A percentile compares a stretch with the other conserved stretches of the same genome.
These are phyloP conservation scores for Diabrotica balteata DNA, from an alignment of 2,888 invertebrate genomes.

Conservation along the genomic window DNA sequence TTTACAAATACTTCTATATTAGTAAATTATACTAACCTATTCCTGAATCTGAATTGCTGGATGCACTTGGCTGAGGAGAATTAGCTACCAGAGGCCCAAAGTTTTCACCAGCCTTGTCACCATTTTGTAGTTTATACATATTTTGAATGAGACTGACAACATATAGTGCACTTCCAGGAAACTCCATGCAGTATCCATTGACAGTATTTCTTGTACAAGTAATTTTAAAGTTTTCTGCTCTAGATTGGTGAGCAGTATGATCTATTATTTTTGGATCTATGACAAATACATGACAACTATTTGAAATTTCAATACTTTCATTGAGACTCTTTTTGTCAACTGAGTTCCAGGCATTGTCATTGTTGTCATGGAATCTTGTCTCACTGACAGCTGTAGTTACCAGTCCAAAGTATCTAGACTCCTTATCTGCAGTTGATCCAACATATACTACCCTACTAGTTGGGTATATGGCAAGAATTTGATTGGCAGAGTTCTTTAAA, in stretches of 20 bases:
- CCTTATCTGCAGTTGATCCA: constrained; percentile 89
- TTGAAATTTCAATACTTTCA: constrained; percentile 70
- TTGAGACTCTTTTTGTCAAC: constrained; percentile 46
- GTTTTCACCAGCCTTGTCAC: constrained; percentile 51
- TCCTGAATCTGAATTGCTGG: constrained; percentile 94
- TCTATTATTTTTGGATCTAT: constrained; percentile 86
- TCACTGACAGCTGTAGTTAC: constrained; percentile 81
- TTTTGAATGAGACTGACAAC: constrained; percentile 76
- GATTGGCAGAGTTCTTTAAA: constrained; percentile 79
- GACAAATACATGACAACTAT: constrained; percentile 95
- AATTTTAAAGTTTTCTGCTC: constrained; percentile 84
- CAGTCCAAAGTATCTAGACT: constrained; percentile 90
- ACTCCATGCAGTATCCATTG: constrained; percentile 83
- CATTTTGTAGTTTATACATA: constrained; percentile 72
- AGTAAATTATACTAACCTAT: constrained; percentile 64
- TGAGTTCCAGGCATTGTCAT: constrained; percentile 33
- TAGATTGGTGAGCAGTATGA: constrained; percentile 80
- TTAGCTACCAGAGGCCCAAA: constrained; percentile 69
- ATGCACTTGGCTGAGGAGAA: constrained; percentile 88
- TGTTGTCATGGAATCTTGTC: constrained; percentile 42
- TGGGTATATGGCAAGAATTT: constrained; percentile 85
- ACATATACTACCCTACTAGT: constrained; percentile 87
- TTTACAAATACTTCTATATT: too few relatives aligned
- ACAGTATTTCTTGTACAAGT: constrained; percentile 82
- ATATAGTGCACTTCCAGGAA: constrained; percentile 85